Evolutionary conservation across 2,888 invertebrate species (phyloP), one percentile per base, ranked within the genome.

Genomic region (Falcaria lacertinaria): DNA sequence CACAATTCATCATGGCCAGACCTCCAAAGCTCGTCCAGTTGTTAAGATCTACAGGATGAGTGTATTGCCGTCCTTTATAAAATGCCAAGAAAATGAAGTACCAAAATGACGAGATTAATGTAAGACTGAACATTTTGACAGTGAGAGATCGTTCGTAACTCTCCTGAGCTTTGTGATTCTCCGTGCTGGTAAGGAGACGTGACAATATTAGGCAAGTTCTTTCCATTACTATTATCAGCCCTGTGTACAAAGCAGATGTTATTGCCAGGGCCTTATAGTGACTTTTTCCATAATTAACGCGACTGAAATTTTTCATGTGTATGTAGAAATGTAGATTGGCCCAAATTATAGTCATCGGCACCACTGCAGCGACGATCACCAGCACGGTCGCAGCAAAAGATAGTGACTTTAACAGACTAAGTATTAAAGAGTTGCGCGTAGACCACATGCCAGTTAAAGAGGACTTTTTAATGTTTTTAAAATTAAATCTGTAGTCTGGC

Each of bases 1-100:
- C 81, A 52, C 89, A 90, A 54, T 74, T 60, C 49, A 89, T 85
- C 32, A 69, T 64, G 28, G 57, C 57, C 2, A 78, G 58, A 15
- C 66, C 63, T 1, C 40, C 37, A n/a, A 41, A 36, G 6, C 28
- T 32, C 15, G 42, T 17, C 40, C 43, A 43, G 2, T 11, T 39
- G 0, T 34, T 16, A 0, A 15, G 13, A 15, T 49, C 48, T 4
- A 7, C 2, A 0, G 45, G 45, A 25, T 34, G 34, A 7, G 43
- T 45, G 17, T 45, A 45, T 14, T 40, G 28, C 8, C 39, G 25
- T 15, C 48, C 48, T 42, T 49, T 39, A 7, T 44, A n/a, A 28
- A 47, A 44, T 2, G 39, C 47, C 15, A 47, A 25, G 17, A 44
- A 47, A 34, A 36, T 13, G 25, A 35, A 39, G 16, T 41, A 39